Base-by-base conservation (phyloP, 2,888 invertebrate genomes). In the Mythimna impura region DNA sequence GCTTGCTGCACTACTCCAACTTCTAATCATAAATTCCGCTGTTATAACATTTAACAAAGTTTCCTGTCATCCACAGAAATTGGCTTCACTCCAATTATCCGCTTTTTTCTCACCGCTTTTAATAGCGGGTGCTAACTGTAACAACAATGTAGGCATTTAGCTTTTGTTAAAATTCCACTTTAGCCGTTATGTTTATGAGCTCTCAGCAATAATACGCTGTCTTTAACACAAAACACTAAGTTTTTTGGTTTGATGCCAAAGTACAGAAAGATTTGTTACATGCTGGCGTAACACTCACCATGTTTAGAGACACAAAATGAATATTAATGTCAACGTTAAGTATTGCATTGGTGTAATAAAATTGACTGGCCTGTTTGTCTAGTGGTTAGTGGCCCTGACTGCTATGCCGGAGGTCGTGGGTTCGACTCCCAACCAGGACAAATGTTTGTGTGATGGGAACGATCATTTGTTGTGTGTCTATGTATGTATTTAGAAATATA, bases 21-120 rank as follows among this genome's bases (percentile, higher is more conserved):
- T 89, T 90, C 89, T 91, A 91, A 92, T 91, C 90, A 92, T 92
- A 92, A 92, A 92, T 92, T 92, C 89, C 87, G 85, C 86, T 90
- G 90, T 89, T 92, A 92, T 90, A 91, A 91, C 89, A 89, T 91
- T 91, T 91, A 91, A 91, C 92, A 91, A 92, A 92, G 90, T 93
- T 93, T 89, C 88, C 90, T 90, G 92, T 92, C 92, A 89, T 87
- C 89, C 78, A 83, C 92, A 93, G 91, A 91, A 91, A 93, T 93
- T 92, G 90, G 90, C 90, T 91, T 87, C 83, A 89, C 84, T 91
- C 90, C 88, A 89, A 88, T 86, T 87, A 84, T 76, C 61, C 73
- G 66, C 47, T 85, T 86, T 87, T 90, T 86, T 85, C 81, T 79
- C 76, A 58, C 71, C 70, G 72, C 80, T 81, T 83, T 88, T 88